Percentiles rank a stretch among this genome's conserved stretches.
Conservation (phyloP, 2,888 invertebrate species). For the Flexamia atlantica region DNA sequence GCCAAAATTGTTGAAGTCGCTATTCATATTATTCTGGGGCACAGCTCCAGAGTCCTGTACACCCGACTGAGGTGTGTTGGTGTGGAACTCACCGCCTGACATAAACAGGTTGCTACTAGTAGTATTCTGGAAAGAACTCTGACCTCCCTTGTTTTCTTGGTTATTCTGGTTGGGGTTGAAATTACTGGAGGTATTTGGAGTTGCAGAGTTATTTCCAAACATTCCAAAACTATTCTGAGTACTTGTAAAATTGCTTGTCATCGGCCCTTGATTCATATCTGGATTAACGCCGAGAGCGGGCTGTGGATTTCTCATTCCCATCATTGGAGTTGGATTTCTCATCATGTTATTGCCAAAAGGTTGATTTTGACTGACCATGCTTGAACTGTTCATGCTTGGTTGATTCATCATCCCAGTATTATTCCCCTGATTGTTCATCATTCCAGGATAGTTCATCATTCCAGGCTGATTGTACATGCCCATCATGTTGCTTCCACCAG, state of each 20-base stretch:
- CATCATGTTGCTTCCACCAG: conserved; percentile 25
- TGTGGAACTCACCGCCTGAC: conserved; percentile 31
- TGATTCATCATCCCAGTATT: conserved; percentile 62
- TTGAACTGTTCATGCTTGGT: conserved; percentile 31
- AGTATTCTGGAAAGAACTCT: conserved; percentile 9
- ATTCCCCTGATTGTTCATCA: conserved; percentile 45
- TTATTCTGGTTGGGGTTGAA: conserved; percentile 27
- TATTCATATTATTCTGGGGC: conserved; percentile 26
- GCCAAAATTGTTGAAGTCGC: conserved; percentile 42
- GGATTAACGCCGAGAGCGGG: conserved; percentile 31
- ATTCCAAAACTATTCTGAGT: conserved; percentile 56
- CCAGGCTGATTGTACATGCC: conserved; percentile 56
- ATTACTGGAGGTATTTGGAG: conserved; percentile 42
- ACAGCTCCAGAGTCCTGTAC: conserved; percentile 28
- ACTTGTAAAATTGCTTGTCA: conserved; percentile 34
- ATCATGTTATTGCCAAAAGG: conserved; percentile 60
- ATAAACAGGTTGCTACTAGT: conserved; percentile 43
- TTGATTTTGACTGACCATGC: conserved; percentile 72
- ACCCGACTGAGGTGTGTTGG: background rate
- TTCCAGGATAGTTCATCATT: conserved; percentile 62
- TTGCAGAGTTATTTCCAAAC: conserved; percentile 41
- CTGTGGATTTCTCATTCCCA: conserved; percentile 59
- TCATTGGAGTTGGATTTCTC: conserved; percentile 56
- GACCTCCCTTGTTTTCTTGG: conserved; percentile 11
- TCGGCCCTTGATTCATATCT: conserved; percentile 40